Evolutionary conservation across 2,113 vertebrate species (phyloP), one percentile per base, ranked within the genome.

Genomic region (Castor canadensis): DNA sequence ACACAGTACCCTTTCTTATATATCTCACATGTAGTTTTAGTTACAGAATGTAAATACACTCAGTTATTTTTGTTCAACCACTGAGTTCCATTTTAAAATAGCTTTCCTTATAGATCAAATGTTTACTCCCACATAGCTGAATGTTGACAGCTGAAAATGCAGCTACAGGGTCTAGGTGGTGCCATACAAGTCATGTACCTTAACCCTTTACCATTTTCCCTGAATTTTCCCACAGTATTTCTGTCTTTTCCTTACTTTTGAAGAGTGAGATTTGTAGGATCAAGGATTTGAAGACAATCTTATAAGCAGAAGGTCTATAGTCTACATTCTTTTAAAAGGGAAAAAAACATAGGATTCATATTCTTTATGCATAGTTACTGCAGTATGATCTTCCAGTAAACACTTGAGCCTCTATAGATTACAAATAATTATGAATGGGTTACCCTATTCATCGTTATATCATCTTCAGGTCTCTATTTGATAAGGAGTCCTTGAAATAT

Each of bases 101-200:
- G 7, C 9, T 80, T 84, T 62, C 43, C 47, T 58, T 6, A 35
- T n/a, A 12, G 1, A 52, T 58, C 35, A 40, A 2, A 12, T 76
- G 1, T 75, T 95, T 92, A 26, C 16, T 71, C 30, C 92, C 17
- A 79, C 4, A 4, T 0, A 69, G 32, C 28, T 45, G 17, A 47
- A 40, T 49, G 7, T 84, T 28, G 64, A n/a, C 2, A 79, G 6
- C 17, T 52, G 32, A 76, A 17, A 38, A 22, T 45, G 43, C 52
- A 15, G 16, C 4, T 26, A 2, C 1, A 35, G 17, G 58, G 20
- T 60, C 8, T 19, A 6, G 3, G 4, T 60, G 6, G 20, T 15
- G 5, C 40, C 30, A 56, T 35, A 47, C 4, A 88, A 64, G 26
- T 64, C 3, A 49, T 2, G 1, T 3, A 12, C 22, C 1, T 80